Base-by-base conservation (phyloP, 2,888 invertebrate genomes). In the Pimpla rufipes region DNA sequence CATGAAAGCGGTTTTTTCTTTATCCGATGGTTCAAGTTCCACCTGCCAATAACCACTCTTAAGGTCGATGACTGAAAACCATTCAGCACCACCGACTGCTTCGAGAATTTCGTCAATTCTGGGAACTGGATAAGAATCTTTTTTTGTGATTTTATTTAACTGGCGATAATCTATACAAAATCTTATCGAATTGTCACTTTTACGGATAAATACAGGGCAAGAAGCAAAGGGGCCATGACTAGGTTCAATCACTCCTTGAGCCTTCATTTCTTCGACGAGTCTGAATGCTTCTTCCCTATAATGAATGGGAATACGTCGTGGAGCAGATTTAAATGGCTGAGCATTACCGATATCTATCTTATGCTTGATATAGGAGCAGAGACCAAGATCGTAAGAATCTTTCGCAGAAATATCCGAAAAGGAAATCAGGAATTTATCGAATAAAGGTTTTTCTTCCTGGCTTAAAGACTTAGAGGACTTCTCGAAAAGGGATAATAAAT, bases 91-190 rank as follows among this genome's bases (percentile, higher is more conserved):
- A n/a, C n/a, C n/a, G n/a, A n/a, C n/a, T n/a, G n/a, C n/a, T 18
- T 66, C 57, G 0, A 76, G 8, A 10, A 76, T 66, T 35, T 76
- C 66, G 10, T 76, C 76, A 6, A 55, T 55, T 10, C 55, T 29
- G 7, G 76, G 67, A 29, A 57, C 42, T 11, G 75, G 55, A 18
- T 55, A 66, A 0, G 66, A 64, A 55, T 75, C 66, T 55, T 75
- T 75, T 29, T 75, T 75, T 6, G 75, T 75, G 18, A 75, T 10
- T 11, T 16, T 50, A 10, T 75, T 66, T 4, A 75, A 42, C 3
- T 23, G 1, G n/a, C 75, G n/a, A 75, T 75, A 75, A 40, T 75
- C 75, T 2, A 75, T 75, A 16, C 75, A 75, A 55, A 75, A 75
- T 42, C 75, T n/a, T 23, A 40, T 64, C 7, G 66, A 75, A 7